phyloP scores from a whole-genome alignment of 2,113 vertebrate genomes.

The Cyrtonyx montezumae region DNA sequence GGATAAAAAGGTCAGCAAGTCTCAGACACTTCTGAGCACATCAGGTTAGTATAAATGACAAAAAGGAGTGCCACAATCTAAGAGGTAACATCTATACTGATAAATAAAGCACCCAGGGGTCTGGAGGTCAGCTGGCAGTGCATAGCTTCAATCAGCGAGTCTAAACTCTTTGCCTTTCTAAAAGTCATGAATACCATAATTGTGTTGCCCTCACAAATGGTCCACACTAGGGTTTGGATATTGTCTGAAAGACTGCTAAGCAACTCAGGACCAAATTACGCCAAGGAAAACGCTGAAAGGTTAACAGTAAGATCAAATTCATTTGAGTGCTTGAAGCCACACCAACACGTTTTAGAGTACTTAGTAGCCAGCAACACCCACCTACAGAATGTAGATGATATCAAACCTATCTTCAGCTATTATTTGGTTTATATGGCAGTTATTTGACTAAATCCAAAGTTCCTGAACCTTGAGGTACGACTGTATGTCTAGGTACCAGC shows the following conservation, averaged over 20 bases:
- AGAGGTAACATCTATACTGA: not conserved
- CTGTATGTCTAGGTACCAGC: not conserved
- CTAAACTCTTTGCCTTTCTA: not conserved
- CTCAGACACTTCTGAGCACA: not conserved
- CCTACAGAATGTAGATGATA: not conserved
- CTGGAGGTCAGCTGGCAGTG: not conserved
- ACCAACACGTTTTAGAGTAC: fast-evolving
- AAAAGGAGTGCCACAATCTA: not conserved
- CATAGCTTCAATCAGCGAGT: not conserved
- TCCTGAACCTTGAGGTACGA: not conserved
- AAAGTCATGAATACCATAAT: not conserved
- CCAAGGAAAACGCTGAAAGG: not conserved
- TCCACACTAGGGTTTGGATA: not conserved
- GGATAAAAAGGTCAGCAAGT: not conserved
- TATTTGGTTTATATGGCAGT: not conserved
- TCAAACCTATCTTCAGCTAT: not conserved
- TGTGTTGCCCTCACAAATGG: not conserved
- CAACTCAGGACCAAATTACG: not conserved
- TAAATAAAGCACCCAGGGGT: not conserved
- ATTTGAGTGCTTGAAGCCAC: not conserved
- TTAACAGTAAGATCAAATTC: not conserved
- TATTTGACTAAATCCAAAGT: not conserved
- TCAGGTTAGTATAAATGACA: not conserved
- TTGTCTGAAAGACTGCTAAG: not conserved
- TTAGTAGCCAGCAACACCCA: not conserved